Evolutionary conservation across 2,797 vertebrate genomes (phyloP).

Genomic region (Thaleichthys pacificus): DNA sequence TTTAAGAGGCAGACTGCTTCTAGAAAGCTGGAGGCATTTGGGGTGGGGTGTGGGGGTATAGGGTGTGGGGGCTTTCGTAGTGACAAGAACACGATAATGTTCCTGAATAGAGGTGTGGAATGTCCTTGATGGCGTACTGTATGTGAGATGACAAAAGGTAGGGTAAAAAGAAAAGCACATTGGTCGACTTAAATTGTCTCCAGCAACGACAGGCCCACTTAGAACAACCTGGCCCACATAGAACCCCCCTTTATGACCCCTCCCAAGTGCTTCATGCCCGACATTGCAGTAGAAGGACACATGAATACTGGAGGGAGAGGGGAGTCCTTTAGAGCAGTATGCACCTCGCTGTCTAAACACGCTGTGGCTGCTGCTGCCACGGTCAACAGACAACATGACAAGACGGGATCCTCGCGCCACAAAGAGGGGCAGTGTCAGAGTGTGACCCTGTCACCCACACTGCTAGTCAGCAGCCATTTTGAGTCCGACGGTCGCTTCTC

Average conservation of each 20-base stretch:
- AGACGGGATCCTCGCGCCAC: no score
- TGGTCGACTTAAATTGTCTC: no score
- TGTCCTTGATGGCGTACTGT: background rate
- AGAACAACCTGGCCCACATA: no score
- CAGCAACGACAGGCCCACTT: no score
- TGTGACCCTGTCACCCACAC: slow-evolving; percentile 28
- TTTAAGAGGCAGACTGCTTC: slow-evolving; percentile 2
- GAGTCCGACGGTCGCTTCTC: slow-evolving; percentile 26
- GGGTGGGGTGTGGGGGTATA: background rate
- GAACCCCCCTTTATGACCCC: no score
- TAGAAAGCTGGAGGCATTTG: background rate
- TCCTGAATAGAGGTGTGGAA: background rate
- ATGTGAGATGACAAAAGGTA: background rate
- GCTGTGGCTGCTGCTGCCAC: no score
- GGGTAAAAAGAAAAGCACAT: background rate
- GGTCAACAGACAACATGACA: no score
- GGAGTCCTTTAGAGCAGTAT: no score
- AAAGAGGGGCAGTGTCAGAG: background rate
- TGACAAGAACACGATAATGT: slow-evolving; percentile 23
- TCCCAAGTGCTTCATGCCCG: no score
- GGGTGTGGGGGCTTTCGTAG: background rate
- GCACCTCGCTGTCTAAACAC: no score
- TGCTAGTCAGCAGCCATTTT: slow-evolving; percentile 25
- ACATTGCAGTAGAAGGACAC: no score
- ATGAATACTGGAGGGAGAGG: no score